phyloP scores from a whole-genome alignment of 1,140 invertebrate genomes.

The Drosophila sp. region DNA sequence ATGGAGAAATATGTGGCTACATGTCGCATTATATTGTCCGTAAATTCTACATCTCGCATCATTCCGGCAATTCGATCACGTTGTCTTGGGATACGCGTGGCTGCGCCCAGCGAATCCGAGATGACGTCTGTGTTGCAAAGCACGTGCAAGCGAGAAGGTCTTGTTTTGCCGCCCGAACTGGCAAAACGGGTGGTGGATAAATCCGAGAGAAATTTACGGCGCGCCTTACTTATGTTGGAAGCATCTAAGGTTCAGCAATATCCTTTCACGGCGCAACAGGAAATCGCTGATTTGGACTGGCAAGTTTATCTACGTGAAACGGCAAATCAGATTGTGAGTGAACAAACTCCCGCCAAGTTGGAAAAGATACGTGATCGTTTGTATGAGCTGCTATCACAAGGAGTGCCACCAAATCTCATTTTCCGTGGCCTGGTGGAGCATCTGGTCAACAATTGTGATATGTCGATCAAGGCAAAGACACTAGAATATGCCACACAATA shows the following conservation, averaged over 20 bases:
- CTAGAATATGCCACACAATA: conserved; percentile 93
- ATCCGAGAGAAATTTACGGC: conserved; percentile 95
- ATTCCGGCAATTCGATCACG: conserved; percentile 97
- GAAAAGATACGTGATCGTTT: conserved; percentile 93
- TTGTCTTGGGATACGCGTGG: conserved; percentile 95
- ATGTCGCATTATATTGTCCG: conserved; percentile 97
- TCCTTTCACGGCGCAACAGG: conserved; percentile 93
- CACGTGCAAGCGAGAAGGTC: conserved; percentile 94
- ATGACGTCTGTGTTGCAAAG: conserved; percentile 89
- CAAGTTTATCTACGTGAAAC: conserved; percentile 94
- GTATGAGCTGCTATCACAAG: conserved; percentile 97
- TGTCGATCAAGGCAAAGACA: conserved; percentile 94
- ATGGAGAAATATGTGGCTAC: conserved; percentile 99
- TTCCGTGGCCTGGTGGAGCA: conserved; percentile 95
- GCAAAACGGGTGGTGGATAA: conserved; percentile 91
- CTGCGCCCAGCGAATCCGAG: conserved; percentile 93
- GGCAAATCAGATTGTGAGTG: conserved; percentile 93
- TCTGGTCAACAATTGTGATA: conserved; percentile 95
- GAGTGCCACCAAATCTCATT: conserved; percentile 97
- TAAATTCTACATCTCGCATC: conserved; percentile 97
- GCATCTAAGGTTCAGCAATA: conserved; percentile 97
- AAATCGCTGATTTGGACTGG: conserved; percentile 96
- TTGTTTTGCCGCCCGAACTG: conserved; percentile 91
- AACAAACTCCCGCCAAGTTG: conserved; percentile 94
- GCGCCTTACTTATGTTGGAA: conserved; percentile 97